Evolutionary conservation across 53 echinoderm and acorn worm species (phyloP).

Genomic region (Henricia sp.): DNA sequence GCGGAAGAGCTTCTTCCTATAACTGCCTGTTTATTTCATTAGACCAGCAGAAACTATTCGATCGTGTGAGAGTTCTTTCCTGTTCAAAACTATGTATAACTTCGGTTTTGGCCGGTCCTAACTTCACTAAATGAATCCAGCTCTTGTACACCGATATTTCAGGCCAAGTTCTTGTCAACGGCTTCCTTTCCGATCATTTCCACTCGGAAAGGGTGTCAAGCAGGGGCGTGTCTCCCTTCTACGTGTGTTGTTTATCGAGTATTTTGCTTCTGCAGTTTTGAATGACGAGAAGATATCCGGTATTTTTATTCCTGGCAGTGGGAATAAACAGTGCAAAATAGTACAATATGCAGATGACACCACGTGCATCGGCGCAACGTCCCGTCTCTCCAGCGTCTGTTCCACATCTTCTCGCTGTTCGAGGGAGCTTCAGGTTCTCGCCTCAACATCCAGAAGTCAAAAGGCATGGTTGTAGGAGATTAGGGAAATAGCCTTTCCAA

Average conservation of each 20-base stretch:
- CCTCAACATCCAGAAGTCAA: constrained; percentile 15
- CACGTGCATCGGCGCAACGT: constrained; percentile 6
- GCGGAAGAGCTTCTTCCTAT: constrained; percentile 9
- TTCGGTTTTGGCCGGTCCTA: constrained; percentile 60
- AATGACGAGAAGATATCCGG: neutral
- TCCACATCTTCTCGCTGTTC: neutral
- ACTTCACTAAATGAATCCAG: constrained; percentile 54
- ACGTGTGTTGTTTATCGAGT: constrained; percentile 14
- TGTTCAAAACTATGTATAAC: constrained; percentile 1
- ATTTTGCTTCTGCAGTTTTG: neutral
- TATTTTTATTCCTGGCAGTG: neutral
- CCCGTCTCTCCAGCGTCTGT: neutral
- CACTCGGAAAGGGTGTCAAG: constrained; percentile 34
- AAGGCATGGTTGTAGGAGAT: constrained; percentile 8
- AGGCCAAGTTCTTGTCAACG: constrained; percentile 46
- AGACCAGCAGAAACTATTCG: constrained; percentile 62
- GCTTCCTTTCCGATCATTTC: constrained; percentile 37
- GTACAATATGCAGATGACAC: constrained; percentile 47
- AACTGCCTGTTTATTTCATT: constrained; percentile 13
- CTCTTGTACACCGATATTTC: constrained; percentile 60
- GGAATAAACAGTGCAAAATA: neutral
- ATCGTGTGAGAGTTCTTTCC: constrained; percentile 31
- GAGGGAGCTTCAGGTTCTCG: constrained; percentile 7
- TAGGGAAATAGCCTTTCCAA: neutral
- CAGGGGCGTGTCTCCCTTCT: constrained; percentile 42